These are phyloP conservation scores for Protobothrops flavoviridis DNA, from an alignment of 2,113 vertebrate species.

Conservation along the genomic window DNA sequence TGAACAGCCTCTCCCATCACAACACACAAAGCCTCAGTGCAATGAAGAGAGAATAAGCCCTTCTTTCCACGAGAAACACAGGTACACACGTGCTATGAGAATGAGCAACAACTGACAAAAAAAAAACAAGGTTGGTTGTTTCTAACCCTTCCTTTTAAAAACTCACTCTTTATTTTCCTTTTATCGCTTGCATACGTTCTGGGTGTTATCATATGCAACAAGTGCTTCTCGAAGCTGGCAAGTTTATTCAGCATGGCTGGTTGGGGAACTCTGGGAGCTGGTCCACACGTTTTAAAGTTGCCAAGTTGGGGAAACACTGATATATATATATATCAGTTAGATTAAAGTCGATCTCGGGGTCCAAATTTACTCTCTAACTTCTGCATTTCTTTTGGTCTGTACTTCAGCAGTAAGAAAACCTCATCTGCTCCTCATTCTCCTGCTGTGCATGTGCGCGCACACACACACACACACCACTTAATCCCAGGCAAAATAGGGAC, in stretches of 20 bases:
- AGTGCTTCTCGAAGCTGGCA: neutral
- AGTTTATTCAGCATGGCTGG: neutral
- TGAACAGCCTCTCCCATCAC: neutral
- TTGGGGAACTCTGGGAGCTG: neutral
- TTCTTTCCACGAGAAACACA: neutral
- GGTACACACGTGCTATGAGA: neutral
- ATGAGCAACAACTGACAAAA: neutral
- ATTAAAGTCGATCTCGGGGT: neutral
- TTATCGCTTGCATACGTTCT: neutral
- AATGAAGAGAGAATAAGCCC: neutral
- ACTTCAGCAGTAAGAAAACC: neutral
- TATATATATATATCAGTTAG: neutral
- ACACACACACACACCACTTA: fast-evolving
- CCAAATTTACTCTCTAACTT: neutral
- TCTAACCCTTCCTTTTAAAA: neutral
- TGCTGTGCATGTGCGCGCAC: neutral
- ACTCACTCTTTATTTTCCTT: neutral
- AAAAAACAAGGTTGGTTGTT: neutral
- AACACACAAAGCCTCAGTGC: neutral
- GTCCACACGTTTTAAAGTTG: neutral
- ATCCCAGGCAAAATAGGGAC: neutral
- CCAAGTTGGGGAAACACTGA: neutral
- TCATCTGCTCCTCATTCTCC: neutral
- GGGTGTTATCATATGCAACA: too few relatives aligned
- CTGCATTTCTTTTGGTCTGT: neutral